These are phyloP conservation scores for Drosophila chauvacae DNA, from an alignment of 1,140 invertebrate species.

Conservation along the genomic window DNA sequence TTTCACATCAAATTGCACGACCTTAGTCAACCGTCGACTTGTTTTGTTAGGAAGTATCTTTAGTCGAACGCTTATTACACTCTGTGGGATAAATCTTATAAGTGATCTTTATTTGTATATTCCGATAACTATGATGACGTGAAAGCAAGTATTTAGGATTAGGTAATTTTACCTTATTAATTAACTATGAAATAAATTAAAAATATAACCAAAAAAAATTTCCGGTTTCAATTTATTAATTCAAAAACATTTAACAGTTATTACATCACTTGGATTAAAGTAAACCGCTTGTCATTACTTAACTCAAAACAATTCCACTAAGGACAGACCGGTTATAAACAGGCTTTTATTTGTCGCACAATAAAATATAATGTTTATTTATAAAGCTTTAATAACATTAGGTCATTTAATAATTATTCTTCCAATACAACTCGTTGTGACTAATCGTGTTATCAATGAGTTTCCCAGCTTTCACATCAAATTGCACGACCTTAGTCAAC, in stretches of 20 bases:
- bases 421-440: background rate
- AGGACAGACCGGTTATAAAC: background rate
- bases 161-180: background rate
- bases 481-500: constrained; percentile 28
- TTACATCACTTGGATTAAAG: background rate
- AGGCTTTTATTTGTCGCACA: background rate
- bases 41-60: background rate
- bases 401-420: background rate
- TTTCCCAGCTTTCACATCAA: constrained; percentile 30
- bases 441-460: constrained; percentile 4
- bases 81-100: no score
- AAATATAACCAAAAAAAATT: background rate
- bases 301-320: background rate
- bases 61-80: no score
- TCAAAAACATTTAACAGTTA: background rate
- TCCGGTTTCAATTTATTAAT: background rate
- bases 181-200: background rate
- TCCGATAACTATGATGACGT: background rate
- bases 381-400: background rate
- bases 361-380: background rate
- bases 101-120: no score
- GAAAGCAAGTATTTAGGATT: background rate
- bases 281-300: background rate
- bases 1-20: constrained; percentile 30
- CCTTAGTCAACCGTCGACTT: constrained; percentile 13